Base-by-base conservation (phyloP, 1,140 invertebrate genomes). In the Onthophagus taurus region DNA sequence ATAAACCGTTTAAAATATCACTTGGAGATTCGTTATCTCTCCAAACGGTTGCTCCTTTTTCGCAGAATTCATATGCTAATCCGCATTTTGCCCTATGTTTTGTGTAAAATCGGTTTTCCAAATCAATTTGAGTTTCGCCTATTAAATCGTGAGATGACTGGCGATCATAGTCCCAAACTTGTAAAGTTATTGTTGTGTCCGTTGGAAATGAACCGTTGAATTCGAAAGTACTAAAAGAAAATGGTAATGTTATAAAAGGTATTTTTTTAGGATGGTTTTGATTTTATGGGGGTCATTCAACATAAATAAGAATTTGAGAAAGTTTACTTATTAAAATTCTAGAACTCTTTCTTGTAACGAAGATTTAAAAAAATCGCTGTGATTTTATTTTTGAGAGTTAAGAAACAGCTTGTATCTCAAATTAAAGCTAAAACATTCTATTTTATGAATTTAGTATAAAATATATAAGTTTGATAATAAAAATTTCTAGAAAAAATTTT, bases 21-120 rank as follows among this genome's bases (percentile, higher is more conserved):
- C 74, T 78, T 3, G 89, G 89, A 57, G 77, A 81, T 39, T 76
- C 60, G 1, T 72, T 68, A 61, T 92, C 85, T 19, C 87, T 69
- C 89, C 89, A 93, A 18, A 70, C 68, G 53, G 83, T 82, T 50
- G 83, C 84, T 2, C 87, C 89, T 1, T 48, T 58, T 33, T 72
- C 75, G 43, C 11, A 46, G 55, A 41, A 94, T 57, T 74, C 75
- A 13, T 67, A 67, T 1, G 82, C 56, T 12, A 93, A 64, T 0
- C 89, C 89, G 58, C 88, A 87, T 4, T 73, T 72, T 1, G 81
- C 86, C 31, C 85, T 69, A 57, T 92, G 84, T 51, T 72, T 74
- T 8, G 78, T 83, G 57, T 85, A 89, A 60, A 82, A 87, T 45
- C 90, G 74, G 65, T 90, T 86, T 68, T 94, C 90, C 16, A 94